Percentiles rank a stretch among this genome's conserved stretches.
phyloP scores from a whole-genome alignment of 2,797 vertebrate genomes.

The Gallirallus australis region DNA sequence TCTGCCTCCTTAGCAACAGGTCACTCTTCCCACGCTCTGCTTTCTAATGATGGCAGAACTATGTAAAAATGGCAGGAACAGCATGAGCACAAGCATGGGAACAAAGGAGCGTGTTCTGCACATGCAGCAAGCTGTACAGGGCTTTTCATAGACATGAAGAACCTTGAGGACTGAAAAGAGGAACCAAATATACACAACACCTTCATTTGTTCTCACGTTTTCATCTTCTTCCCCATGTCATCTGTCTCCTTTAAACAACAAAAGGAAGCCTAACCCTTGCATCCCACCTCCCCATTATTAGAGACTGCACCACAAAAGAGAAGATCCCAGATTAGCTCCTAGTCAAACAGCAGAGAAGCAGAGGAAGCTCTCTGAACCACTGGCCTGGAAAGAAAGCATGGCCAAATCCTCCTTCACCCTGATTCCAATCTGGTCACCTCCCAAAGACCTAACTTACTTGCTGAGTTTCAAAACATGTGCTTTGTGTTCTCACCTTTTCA shows the following conservation, averaged over 20 bases:
- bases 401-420: background rate
- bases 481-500: background rate
- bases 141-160: background rate
- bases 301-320: fast-evolving
- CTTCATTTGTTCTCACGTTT: background rate
- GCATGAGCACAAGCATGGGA: background rate
- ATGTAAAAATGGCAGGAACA: background rate
- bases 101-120: background rate
- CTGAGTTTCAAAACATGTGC: no score
- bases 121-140: background rate
- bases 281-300: fast-evolving
- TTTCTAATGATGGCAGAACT: background rate
- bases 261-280: background rate
- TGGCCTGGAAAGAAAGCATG: background rate
- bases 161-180: background rate
- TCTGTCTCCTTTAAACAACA: background rate
- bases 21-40: background rate
- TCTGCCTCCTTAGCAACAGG: background rate
- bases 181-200: background rate
- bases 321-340: background rate
- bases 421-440: background rate
- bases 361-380: background rate
- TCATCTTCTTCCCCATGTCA: background rate
- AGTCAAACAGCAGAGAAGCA: background rate
- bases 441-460: background rate